Conservation (phyloP, 2,797 vertebrate genomes). For the Simalia tracyae region DNA sequence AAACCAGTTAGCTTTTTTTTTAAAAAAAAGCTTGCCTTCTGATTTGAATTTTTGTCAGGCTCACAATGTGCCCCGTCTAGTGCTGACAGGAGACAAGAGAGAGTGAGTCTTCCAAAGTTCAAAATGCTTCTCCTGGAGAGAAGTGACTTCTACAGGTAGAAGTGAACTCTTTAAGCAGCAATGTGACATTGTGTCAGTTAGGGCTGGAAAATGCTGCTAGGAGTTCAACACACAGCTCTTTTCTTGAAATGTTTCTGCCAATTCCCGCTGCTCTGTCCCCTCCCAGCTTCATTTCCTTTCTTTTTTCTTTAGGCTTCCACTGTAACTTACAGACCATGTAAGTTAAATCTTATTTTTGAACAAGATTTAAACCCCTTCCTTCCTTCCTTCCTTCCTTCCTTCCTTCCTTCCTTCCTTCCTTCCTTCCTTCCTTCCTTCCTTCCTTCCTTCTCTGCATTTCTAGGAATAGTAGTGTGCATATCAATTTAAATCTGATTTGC, state of each 20-base stretch:
- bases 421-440: not conserved
- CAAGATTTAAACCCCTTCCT: not conserved
- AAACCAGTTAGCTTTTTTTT: not conserved
- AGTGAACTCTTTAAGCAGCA: not conserved
- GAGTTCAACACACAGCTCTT: not conserved
- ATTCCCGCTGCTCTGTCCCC: not conserved
- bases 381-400: not conserved
- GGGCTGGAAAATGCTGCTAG: not conserved
- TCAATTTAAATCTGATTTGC: not conserved
- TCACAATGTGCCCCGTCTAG: not conserved
- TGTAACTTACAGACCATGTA: not conserved
- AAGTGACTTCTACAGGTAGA: not conserved
- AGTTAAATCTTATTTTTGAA: not conserved
- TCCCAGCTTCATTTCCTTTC: not conserved
- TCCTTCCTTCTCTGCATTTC: not conserved
- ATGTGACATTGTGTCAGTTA: not conserved
- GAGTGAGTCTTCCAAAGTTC: not conserved
- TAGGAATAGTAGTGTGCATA: not conserved
- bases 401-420: not conserved
- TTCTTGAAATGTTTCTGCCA: not conserved
- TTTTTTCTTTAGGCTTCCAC: not conserved
- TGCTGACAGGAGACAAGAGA: not conserved
- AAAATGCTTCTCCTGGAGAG: not conserved
- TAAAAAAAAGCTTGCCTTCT: not conserved
- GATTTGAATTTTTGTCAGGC: not conserved